Base-by-base conservation (phyloP, 2,797 vertebrate genomes). In the Echiichthys vipera region DNA sequence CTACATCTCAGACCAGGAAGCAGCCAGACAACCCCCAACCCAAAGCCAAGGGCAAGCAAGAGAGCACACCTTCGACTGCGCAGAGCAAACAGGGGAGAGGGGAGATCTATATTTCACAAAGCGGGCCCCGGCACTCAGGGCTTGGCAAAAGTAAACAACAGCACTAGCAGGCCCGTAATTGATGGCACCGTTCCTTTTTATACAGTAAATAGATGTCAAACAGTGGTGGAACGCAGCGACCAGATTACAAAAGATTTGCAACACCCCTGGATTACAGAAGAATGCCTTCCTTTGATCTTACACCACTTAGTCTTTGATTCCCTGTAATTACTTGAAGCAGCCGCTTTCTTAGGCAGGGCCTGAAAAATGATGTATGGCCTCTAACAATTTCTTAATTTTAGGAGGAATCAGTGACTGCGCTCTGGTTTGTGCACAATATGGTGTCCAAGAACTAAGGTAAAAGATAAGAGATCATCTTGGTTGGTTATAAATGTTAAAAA, bases 121-220 rank as follows among this genome's bases (percentile, higher is more conserved):
- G 91, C 65, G 12, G 77, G 51, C 70, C 72, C 64, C 62, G 25
- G 80, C 84, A 90, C 90, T 92, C 89, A 91, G 87, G 84, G 81
- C 84, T 86, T 78, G 85, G 75, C 74, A 86, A 89, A 93, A 88
- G 93, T 93, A 91, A 94, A 94, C 91, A 93, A 89, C 24, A 66
- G 87, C 84, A 86, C 87, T 80, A 84, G 75, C 83, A 84, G 79
- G 64, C 62, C 56, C 36, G 18, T 90, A 95, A 94, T 91, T 90
- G 90, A 94, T 94, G 88, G 88, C 87, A 88, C 77, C 78, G 66
- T 84, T 91, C 71, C 85, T 87, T 93, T 92, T 92, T 79, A 93
- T 94, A 94, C 91, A 92, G 93, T 94, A 92, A 93, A 93, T 92
- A 83, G 82, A 92, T 91, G 93, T 94, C 93, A 94, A 94, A 94